Evolutionary conservation across 2,888 invertebrate genomes (phyloP).

Genomic region (Anarsia innoxiella): DNA sequence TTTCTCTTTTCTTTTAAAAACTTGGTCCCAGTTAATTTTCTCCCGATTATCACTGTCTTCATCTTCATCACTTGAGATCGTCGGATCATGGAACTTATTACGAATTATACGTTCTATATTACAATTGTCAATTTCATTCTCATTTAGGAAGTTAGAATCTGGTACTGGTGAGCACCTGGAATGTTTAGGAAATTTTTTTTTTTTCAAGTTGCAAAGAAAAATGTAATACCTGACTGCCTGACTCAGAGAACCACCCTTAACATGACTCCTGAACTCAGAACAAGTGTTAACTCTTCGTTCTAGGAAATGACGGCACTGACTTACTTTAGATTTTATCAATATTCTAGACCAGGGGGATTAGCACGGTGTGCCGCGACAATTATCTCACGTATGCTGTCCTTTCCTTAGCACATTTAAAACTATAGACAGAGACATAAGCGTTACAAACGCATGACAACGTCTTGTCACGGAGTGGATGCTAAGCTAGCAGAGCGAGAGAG

Average conservation of each 20-base stretch:
- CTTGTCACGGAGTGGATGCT: too few relatives aligned
- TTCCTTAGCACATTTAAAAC: too few relatives aligned
- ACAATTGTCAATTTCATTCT: conserved; percentile 41
- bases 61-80: conserved; percentile 46
- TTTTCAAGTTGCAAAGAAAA: not conserved
- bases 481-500: too few relatives aligned
- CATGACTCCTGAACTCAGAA: too few relatives aligned
- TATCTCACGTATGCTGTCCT: too few relatives aligned
- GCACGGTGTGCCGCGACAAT: too few relatives aligned
- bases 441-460: too few relatives aligned
- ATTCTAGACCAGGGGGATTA: too few relatives aligned
- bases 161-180: conserved; percentile 33
- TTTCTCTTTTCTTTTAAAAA: conserved; percentile 31
- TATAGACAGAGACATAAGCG: too few relatives aligned
- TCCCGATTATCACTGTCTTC: conserved; percentile 30
- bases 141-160: conserved; percentile 35
- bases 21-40: conserved; percentile 44
- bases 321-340: not conserved
- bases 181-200: conserved; percentile 9
- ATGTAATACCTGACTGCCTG: not conserved
- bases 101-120: conserved; percentile 46
- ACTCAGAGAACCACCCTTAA: not conserved
- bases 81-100: conserved; percentile 46
- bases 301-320: not conserved
- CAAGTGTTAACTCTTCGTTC: too few relatives aligned